phyloP scores from a whole-genome alignment of 2,797 vertebrate genomes.

The Lithobates sylvaticus region DNA sequence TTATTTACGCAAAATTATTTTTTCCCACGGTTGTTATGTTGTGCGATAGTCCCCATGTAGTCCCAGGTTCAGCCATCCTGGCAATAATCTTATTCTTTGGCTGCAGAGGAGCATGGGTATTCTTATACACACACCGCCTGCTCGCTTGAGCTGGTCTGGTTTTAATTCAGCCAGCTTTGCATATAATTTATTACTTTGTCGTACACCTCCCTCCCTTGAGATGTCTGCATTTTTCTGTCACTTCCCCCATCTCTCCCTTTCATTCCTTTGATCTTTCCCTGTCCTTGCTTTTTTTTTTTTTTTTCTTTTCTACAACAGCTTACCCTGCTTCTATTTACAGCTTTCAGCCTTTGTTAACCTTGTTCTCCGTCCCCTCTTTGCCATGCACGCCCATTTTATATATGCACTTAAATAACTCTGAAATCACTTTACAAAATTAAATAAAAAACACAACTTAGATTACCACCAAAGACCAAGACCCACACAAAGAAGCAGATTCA shows the following conservation, averaged over 20 bases:
- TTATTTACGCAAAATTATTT: too few species aligned
- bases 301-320: constrained; percentile 6
- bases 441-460: background rate
- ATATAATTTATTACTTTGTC: constrained; percentile 58
- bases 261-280: constrained; percentile 55
- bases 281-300: constrained; percentile 32
- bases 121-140: background rate
- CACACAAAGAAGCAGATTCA: too few species aligned
- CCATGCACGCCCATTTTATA: background rate
- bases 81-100: background rate
- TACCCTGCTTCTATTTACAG: background rate
- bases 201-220: constrained; percentile 52
- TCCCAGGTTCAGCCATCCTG: too few species aligned
- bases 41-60: background rate
- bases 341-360: constrained; percentile 12
- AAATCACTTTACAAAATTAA: background rate
- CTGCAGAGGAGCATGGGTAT: background rate
- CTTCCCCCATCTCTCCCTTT: constrained; percentile 34
- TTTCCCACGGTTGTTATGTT: too few species aligned
- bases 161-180: constrained; percentile 49
- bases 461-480: too few species aligned
- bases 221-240: constrained; percentile 56
- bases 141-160: constrained; percentile 41
- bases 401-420: background rate
- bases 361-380: background rate